Evolutionary conservation across 1,140 invertebrate genomes (phyloP).

Genomic region (Hormaphis cornu): DNA sequence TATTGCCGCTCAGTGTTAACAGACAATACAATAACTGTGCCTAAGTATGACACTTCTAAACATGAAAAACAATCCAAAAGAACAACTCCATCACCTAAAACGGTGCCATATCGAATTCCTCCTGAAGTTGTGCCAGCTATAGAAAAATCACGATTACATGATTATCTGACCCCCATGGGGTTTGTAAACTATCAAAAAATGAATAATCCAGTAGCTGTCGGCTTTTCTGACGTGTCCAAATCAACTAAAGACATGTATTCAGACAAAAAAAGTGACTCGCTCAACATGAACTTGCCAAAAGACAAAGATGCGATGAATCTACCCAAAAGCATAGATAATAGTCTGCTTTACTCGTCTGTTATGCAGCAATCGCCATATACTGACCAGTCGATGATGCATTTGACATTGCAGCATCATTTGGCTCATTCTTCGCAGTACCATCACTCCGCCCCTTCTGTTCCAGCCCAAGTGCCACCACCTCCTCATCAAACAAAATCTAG

Average conservation of each 20-base stretch:
- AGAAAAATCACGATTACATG: conserved; percentile 7
- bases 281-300: conserved; percentile 3
- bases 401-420: conserved; percentile 12
- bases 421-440: conserved; percentile 9
- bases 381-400: conserved; percentile 20
- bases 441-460: neutral
- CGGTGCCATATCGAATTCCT: conserved; percentile 3
- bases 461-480: neutral
- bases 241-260: neutral
- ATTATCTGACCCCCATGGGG: conserved; percentile 11
- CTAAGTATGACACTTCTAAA: conserved; percentile 12
- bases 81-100: conserved; percentile 19
- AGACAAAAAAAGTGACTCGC: conserved; percentile 8
- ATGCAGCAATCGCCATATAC: conserved; percentile 24
- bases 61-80: conserved; percentile 17
- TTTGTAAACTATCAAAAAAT: conserved; percentile 25
- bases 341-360: conserved; percentile 9
- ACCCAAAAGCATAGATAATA: conserved; percentile 3
- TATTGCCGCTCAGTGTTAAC: neutral
- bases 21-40: neutral
- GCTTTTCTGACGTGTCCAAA: neutral
- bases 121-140: neutral
- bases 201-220: conserved; percentile 3
- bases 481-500: conserved; percentile 11
- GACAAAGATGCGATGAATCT: conserved; percentile 15